phyloP scores from a whole-genome alignment of 2,797 vertebrate species.

The Lemur catta region DNA sequence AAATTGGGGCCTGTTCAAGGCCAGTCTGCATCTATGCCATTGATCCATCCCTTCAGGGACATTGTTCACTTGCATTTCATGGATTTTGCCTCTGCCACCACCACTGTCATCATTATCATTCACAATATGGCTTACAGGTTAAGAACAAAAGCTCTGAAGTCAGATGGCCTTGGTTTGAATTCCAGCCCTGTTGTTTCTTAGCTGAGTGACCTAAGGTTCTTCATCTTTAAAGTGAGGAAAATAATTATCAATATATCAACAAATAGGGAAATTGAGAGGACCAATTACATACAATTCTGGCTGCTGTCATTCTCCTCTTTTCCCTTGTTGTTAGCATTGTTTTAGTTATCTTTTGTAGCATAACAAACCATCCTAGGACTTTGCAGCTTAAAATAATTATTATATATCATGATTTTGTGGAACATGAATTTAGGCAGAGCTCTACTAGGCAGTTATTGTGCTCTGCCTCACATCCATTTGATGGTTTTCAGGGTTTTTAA shows the following conservation, averaged over 20 bases:
- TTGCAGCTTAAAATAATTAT: not conserved
- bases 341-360: no score
- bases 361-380: not conserved
- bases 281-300: accelerated
- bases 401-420: not conserved
- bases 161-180: not conserved
- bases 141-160: not conserved
- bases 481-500: not conserved
- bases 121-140: not conserved
- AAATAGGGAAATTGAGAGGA: not conserved
- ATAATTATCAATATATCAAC: no score
- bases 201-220: not conserved
- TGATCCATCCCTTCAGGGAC: not conserved
- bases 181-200: not conserved
- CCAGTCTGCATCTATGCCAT: not conserved
- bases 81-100: not conserved
- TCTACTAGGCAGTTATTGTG: not conserved
- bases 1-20: not conserved
- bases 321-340: not conserved
- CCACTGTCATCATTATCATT: not conserved
- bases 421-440: not conserved
- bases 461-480: not conserved
- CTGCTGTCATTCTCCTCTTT: not conserved
- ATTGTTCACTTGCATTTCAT: not conserved
- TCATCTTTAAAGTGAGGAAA: not conserved